Conservation (phyloP, 2,113 vertebrate species). For the Zapornia atra region DNA sequence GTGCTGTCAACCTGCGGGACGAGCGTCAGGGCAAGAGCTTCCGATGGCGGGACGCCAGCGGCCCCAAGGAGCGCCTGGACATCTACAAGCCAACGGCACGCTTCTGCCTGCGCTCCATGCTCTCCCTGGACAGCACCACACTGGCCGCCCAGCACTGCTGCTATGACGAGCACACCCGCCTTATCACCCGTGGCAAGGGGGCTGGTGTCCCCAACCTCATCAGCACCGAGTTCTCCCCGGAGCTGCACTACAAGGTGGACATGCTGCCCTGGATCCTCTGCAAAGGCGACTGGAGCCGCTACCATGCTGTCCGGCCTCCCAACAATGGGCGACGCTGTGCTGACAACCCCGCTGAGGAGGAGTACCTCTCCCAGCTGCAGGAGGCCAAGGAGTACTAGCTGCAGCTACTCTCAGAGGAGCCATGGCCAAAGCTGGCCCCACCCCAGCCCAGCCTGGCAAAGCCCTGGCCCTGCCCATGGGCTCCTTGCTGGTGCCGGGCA, state of each 20-base stretch:
- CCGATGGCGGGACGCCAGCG: slow-evolving; percentile 88
- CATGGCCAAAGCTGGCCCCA: accelerated
- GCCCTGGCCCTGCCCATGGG: not conserved
- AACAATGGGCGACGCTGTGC: slow-evolving; percentile 85
- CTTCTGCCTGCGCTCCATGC: slow-evolving; percentile 88
- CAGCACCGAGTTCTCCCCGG: slow-evolving; percentile 89
- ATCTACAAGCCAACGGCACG: slow-evolving; percentile 88
- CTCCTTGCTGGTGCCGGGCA: not conserved
- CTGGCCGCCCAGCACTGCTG: slow-evolving; percentile 91
- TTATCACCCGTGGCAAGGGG: slow-evolving; percentile 91
- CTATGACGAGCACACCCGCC: slow-evolving; percentile 81
- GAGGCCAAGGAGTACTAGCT: slow-evolving; percentile 89
- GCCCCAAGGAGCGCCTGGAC: slow-evolving; percentile 86
- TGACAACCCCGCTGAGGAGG: slow-evolving; percentile 85
- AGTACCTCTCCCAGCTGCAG: slow-evolving; percentile 89
- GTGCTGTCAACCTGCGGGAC: slow-evolving; percentile 81
- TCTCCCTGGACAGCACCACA: slow-evolving; percentile 82
- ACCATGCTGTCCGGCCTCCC: slow-evolving; percentile 85
- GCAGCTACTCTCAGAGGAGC: not conserved
- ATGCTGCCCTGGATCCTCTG: slow-evolving; percentile 93
- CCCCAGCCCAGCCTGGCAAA: not conserved
- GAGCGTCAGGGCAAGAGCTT: slow-evolving; percentile 78
- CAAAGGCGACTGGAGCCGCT: slow-evolving; percentile 94
- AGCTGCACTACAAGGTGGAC: slow-evolving; percentile 94
- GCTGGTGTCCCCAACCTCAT: slow-evolving; percentile 88